Percentiles rank a stretch among this genome's conserved stretches.
These are phyloP conservation scores for Miichthys miiuy DNA, from an alignment of 2,797 vertebrate genomes.

Conservation along the genomic window DNA sequence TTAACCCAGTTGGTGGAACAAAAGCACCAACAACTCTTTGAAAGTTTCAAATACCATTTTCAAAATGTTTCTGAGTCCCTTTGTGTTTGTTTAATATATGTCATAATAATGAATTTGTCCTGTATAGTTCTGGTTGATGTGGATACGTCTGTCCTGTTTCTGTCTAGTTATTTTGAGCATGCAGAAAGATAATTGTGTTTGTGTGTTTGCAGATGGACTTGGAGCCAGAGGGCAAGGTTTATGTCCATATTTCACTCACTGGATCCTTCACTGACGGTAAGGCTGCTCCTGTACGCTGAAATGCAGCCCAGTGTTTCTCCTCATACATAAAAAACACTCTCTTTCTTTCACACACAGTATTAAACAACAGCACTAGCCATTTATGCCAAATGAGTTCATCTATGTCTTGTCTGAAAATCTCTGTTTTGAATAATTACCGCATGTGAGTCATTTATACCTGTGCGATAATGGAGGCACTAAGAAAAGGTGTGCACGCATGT, in stretches of 20 bases:
- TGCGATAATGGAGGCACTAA: background rate
- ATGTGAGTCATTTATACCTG: background rate
- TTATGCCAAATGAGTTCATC: background rate
- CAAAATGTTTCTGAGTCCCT: background rate
- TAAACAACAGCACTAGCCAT: background rate
- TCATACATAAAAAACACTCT: background rate
- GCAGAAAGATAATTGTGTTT: conserved; percentile 31
- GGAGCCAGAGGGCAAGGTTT: conserved; percentile 98
- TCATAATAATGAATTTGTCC: background rate
- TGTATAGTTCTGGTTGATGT: background rate
- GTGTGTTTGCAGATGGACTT: conserved; percentile 90
- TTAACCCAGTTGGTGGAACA: background rate
- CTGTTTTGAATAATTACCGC: conserved; percentile 14
- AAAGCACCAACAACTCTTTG: background rate
- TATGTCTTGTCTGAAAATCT: background rate
- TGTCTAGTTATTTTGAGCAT: background rate
- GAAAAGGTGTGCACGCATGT: background rate
- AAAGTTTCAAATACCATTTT: background rate
- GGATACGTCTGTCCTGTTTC: background rate
- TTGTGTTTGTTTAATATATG: background rate
- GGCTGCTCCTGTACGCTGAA: conserved; percentile 37
- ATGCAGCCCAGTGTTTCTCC: background rate
- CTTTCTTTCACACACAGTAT: background rate
- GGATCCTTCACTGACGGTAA: conserved; percentile 95
- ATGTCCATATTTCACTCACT: conserved; percentile 89